These are phyloP conservation scores for Sitta europaea DNA, from an alignment of 2,113 vertebrate species.

Conservation along the genomic window DNA sequence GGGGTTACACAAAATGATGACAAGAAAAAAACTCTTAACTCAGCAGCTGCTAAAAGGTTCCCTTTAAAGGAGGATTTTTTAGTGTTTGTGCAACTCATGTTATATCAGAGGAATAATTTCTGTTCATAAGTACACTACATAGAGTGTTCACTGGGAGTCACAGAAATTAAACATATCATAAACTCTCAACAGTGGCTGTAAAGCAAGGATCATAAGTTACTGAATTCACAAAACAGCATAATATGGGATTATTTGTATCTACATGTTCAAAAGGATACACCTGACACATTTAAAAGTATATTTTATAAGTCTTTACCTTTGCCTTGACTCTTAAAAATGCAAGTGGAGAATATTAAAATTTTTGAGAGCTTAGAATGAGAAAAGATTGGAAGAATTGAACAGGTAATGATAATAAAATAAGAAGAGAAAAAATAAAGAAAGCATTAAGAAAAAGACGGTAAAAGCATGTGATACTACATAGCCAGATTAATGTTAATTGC, in stretches of 20 bases:
- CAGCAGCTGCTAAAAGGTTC: rapidly evolving
- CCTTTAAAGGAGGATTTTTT: neutral
- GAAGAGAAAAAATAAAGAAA: neutral
- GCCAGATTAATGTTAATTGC: neutral
- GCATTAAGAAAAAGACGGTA: neutral
- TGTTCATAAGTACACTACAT: neutral
- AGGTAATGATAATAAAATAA: neutral
- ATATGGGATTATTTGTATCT: neutral
- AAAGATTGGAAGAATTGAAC: neutral
- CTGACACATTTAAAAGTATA: neutral
- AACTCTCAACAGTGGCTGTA: neutral
- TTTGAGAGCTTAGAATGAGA: neutral
- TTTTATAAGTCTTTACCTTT: neutral
- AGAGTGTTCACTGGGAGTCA: neutral
- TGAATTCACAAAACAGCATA: neutral
- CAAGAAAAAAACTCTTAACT: neutral
- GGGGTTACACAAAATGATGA: neutral
- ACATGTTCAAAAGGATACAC: rapidly evolving
- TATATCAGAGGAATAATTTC: neutral
- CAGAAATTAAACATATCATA: neutral
- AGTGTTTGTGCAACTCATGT: neutral
- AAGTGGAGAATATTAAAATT: neutral
- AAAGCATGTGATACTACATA: neutral
- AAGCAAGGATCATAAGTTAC: neutral
- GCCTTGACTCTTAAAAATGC: neutral